Base-by-base conservation (phyloP, 2,888 invertebrate species). In the Digitonthophagus gazella region DNA sequence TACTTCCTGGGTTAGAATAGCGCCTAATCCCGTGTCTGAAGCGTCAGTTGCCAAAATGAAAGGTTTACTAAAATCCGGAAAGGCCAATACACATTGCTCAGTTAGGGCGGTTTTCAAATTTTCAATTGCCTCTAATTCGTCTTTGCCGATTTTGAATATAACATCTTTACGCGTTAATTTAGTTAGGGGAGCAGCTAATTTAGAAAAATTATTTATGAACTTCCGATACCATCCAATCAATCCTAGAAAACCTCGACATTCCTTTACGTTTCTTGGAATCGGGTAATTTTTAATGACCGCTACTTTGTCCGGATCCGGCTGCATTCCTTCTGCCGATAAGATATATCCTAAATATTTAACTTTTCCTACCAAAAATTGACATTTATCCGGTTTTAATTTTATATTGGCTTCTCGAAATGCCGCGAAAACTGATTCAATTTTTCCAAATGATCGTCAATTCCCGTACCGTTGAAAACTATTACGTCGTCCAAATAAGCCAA, bases 141-240 rank as follows among this genome's bases (percentile, higher is more conserved):
- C 11, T 8, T 15, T 8, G 2, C 58, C 58, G 2, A 58, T 15
- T 0, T 2, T 14, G 15, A 58, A 58, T 2, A 15, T 3, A 3
- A 58, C 58, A 58, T 58, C 58, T 15, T 66, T 66, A 3, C 66
- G 66, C 2, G 58, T 20, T 58, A 66, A 22, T 14, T 54, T 64
- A n/a, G 77, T 77, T 54, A 80, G 56, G 1, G 78, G 78, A 70
- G 74, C 71, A 2, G 79, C 74, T 1, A 77, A 67, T 68, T 74
- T 72, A 0, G 78, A 72, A 66, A 79, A 81, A 5, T 78, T 69
- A 15, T 71, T 66, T 1, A 83, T 81, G 65, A 82, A 82, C 67
- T 76, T 76, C n/a, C 80, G 28, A 56, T 82, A 81, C 67, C 81
- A 82, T 0, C 78, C 78, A 0, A 76, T 61, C 18, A 82, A 61